phyloP scores from a whole-genome alignment of 30 jellyfish, hydroid and myxozoan species.

The Cassiopea xamachana region DNA sequence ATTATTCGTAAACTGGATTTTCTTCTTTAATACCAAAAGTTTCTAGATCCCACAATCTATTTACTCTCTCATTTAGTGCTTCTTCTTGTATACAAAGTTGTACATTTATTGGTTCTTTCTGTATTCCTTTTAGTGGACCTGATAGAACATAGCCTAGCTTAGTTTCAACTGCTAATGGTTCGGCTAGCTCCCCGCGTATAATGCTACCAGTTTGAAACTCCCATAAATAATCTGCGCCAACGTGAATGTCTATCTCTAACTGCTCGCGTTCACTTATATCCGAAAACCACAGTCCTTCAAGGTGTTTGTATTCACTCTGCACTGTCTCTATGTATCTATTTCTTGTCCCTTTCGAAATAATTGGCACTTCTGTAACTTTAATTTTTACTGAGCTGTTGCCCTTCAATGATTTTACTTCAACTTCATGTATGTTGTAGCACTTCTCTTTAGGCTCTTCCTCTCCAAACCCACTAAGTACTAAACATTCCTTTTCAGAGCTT shows the following conservation, averaged over 20 bases:
- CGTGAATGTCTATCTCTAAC: constrained; percentile 20
- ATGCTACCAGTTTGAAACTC: constrained; percentile 22
- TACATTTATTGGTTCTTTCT: constrained; percentile 15
- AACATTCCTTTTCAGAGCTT: not conserved
- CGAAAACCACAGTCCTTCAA: constrained; percentile 21
- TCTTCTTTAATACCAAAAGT: constrained; percentile 30
- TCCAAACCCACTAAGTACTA: constrained; percentile 40
- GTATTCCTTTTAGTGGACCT: constrained; percentile 37
- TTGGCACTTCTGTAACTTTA: constrained; percentile 48
- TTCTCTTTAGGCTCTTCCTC: constrained; percentile 7
- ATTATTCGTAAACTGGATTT: constrained; percentile 24
- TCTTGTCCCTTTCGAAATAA: constrained; percentile 33
- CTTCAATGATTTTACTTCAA: constrained; percentile 32
- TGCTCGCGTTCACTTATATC: constrained; percentile 30
- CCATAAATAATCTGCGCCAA: constrained; percentile 48
- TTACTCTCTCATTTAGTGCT: not conserved
- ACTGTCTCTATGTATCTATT: constrained; percentile 25
- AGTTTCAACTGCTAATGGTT: constrained; percentile 39
- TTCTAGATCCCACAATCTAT: constrained; percentile 44
- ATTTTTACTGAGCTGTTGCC: constrained; percentile 24
- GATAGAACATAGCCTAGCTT: constrained; percentile 48
- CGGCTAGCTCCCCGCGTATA: constrained; percentile 34
- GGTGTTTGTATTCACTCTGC: constrained; percentile 1
- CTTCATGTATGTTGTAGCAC: constrained; percentile 4
- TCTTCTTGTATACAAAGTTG: constrained; percentile 11